Conservation (phyloP, 2,113 vertebrate genomes). For the Naja naja region DNA sequence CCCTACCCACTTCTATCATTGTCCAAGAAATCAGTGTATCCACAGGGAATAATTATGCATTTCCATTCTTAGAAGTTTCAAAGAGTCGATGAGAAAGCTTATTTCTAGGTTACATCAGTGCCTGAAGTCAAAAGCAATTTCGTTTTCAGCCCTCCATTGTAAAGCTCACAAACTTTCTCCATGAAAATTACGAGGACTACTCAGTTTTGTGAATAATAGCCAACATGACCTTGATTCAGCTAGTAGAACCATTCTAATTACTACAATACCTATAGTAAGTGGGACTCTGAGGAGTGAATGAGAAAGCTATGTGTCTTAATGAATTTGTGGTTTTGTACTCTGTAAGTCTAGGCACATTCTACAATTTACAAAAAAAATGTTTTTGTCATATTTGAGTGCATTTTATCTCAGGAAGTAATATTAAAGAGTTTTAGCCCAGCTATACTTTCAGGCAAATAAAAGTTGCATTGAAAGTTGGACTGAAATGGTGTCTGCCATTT, state of each 20-base stretch:
- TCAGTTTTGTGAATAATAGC: background rate
- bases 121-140: background rate
- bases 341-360: background rate
- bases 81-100: background rate
- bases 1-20: background rate
- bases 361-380: background rate
- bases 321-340: background rate
- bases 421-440: background rate
- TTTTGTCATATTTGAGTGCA: background rate
- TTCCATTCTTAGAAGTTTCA: background rate
- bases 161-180: background rate
- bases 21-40: background rate
- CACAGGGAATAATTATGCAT: background rate
- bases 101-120: background rate
- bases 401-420: background rate
- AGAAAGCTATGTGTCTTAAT: background rate
- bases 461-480: background rate
- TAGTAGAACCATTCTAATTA: background rate
- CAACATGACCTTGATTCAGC: background rate
- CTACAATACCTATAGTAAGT: background rate
- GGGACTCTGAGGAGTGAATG: background rate
- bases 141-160: no score
- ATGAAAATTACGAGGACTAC: background rate
- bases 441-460: background rate
- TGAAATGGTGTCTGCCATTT: background rate